A percentile compares a stretch with the other conserved stretches of the same genome.
Evolutionary conservation across 2,113 vertebrate species (phyloP).

Genomic region (Protobothrops flavoviridis): DNA sequence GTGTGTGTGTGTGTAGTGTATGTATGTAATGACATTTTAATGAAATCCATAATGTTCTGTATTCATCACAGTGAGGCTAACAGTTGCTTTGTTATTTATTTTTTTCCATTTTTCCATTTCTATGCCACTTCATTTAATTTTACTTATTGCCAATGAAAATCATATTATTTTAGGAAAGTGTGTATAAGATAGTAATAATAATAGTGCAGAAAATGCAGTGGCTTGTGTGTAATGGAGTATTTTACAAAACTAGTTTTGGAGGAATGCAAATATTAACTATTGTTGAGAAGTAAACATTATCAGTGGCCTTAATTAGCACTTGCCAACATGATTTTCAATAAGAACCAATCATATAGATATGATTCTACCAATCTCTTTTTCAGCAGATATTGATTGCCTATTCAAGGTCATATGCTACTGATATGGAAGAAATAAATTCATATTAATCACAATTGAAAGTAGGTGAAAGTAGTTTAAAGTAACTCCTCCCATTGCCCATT

Average conservation of each 20-base stretch:
- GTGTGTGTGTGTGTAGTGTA: neutral
- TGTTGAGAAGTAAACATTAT: neutral
- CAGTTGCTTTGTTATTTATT: constrained; percentile 67
- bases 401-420: neutral
- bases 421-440: neutral
- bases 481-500: neutral
- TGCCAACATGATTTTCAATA: neutral
- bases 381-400: neutral
- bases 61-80: constrained; percentile 66
- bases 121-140: constrained; percentile 34
- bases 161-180: constrained; percentile 8
- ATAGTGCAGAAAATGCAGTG: neutral
- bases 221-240: neutral
- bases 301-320: neutral
- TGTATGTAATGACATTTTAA: constrained; percentile 74
- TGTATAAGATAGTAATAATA: neutral
- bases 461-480: neutral
- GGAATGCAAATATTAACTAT: neutral
- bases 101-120: constrained; percentile 35
- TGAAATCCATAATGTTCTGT: constrained; percentile 75
- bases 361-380: neutral
- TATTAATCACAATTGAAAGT: neutral
- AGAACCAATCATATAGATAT: neutral
- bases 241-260: neutral
- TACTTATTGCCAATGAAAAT: constrained; percentile 46